Evolutionary conservation across 2,797 vertebrate genomes (phyloP), one percentile per base, ranked within the genome.

Genomic region (Hyperoplus immaculatus): DNA sequence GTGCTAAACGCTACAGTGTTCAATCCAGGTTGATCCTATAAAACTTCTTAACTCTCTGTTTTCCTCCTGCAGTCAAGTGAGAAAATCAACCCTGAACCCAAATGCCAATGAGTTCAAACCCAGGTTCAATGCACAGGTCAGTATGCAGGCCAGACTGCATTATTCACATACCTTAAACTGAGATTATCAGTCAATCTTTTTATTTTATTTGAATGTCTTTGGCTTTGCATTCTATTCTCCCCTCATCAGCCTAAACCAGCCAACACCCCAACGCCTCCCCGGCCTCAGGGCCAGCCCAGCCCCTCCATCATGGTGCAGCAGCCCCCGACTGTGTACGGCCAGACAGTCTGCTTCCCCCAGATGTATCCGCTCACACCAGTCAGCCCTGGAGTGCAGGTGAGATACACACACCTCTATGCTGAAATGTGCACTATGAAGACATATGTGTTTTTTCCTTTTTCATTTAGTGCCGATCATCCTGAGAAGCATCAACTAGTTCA

Each of bases 41-140:
- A 46, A 59, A 70, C 8, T 9, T 64, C 8, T 53, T 57, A 12
- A 47, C 7, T 67, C 4, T 75, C 74, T 87, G 13, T 43, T 83
- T 61, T 83, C 64, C 72, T 83, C 45, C 2, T 93, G 65, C 90
- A 99, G 98, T 93, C 98, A 98, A 97, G 97, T 99, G 81, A 96
- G 96, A 92, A 99, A 99, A 94, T 99, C 98, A 64, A 99, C 98
- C 38, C 91, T 99, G 89, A 99, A 99, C 92, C 98, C 98, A 59
- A 99, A 99, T 77, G 98, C 98, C 77, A 98, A 99, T 88, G 98
- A 99, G 86, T 99, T 99, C 94, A 99, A 99, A 89, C 98, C 98
- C 81, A 96, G 98, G 80, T 98, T 98, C 88, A 95, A 93, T 85
- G 93, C 97, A 81, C 98, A 98, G 92, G 98, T 99, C 91, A 95